Conservation (phyloP, 2,888 invertebrate genomes). For the Ophion ellenae region DNA sequence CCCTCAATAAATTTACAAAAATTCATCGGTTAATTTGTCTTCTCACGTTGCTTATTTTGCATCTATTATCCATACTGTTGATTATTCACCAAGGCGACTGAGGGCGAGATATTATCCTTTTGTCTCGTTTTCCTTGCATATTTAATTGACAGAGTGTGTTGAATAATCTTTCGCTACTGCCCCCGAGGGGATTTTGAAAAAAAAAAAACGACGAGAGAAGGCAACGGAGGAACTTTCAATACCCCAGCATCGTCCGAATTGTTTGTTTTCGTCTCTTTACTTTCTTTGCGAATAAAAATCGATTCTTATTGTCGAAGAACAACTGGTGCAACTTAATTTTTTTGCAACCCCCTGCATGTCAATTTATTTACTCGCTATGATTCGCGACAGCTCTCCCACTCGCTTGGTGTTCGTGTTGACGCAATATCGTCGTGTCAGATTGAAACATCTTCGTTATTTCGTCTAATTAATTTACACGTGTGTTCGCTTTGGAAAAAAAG, state of each 20-base stretch:
- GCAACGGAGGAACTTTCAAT: conserved; percentile 51
- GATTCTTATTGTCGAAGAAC: conserved; percentile 62
- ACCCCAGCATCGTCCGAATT: conserved; percentile 38
- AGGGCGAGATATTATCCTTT: conserved; percentile 16
- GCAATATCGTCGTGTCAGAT: conserved; percentile 27
- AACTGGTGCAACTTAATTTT: conserved; percentile 10
- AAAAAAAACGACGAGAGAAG: conserved; percentile 25
- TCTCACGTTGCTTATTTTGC: conserved; percentile 13
- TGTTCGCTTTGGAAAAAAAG: not conserved
- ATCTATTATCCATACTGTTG: conserved; percentile 5
- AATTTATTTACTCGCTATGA: not conserved
- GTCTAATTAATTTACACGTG: not conserved
- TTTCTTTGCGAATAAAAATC: conserved; percentile 34
- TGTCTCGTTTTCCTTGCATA: conserved; percentile 23
- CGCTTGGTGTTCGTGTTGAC: conserved; percentile 11
- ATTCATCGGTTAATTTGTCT: conserved; percentile 32
- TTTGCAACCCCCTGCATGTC: not conserved
- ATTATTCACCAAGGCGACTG: conserved; percentile 44
- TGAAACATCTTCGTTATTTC: conserved; percentile 62
- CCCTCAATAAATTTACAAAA: conserved; percentile 43
- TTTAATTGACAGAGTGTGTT: conserved; percentile 66
- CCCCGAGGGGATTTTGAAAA: conserved; percentile 14
- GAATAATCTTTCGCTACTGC: conserved; percentile 47
- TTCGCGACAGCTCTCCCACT: conserved; percentile 12
- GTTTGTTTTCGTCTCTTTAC: conserved; percentile 20